These are phyloP conservation scores for Rhinolophus sinicus DNA, from an alignment of 2,113 vertebrate genomes.

Conservation along the genomic window DNA sequence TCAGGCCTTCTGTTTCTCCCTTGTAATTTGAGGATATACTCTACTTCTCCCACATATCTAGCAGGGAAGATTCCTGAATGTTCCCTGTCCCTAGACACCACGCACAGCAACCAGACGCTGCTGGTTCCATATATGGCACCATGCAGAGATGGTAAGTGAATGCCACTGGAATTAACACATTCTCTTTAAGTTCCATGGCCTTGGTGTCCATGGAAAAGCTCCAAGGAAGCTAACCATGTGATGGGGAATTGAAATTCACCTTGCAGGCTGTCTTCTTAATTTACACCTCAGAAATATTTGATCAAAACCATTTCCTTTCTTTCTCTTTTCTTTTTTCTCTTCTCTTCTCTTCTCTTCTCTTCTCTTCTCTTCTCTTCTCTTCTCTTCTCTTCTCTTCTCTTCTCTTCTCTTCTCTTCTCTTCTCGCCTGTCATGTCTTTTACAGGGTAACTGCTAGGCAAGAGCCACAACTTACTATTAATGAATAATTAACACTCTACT, in stretches of 20 bases:
- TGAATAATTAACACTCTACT: constrained; percentile 42
- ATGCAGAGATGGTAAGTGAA: background rate
- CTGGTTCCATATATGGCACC: background rate
- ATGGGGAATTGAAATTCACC: constrained; percentile 44
- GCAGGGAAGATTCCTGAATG: background rate
- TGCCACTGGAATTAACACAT: background rate
- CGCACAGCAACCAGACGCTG: background rate
- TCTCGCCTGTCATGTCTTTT: background rate
- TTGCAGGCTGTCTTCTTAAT: constrained; percentile 39
- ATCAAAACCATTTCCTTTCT: constrained; percentile 33
- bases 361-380: no score
- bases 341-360: no score
- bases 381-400: no score
- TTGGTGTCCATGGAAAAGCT: background rate
- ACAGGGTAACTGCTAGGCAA: background rate
- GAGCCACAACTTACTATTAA: background rate
- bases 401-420: background rate
- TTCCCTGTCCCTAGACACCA: background rate
- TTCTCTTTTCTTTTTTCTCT: background rate
- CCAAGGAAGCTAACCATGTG: background rate
- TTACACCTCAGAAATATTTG: constrained; percentile 58
- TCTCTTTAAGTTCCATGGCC: background rate
- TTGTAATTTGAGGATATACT: background rate
- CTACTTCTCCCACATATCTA: background rate
- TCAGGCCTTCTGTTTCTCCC: background rate